A percentile compares a stretch with the other conserved stretches of the same genome.
phyloP scores from a whole-genome alignment of 37 sponge, comb jelly and placozoan species.

The Ianthella basta region DNA sequence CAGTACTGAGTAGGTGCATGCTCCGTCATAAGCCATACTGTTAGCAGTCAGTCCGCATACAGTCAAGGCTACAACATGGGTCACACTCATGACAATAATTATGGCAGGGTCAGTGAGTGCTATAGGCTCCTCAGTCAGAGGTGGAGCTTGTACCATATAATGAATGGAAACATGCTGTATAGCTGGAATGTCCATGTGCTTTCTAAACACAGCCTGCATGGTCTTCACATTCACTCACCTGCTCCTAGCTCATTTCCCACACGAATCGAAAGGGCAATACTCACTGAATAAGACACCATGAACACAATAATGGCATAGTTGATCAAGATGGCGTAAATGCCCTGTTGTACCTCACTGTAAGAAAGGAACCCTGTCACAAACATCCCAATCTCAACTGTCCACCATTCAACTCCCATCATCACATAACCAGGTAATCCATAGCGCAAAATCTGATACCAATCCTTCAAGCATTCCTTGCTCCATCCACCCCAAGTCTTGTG shows the following conservation, averaged over 20 bases:
- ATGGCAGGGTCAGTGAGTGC: no score
- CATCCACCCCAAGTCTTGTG: conserved; percentile 60
- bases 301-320: conserved; percentile 27
- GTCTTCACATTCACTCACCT: not conserved
- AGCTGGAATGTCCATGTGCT: no score
- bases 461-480: conserved; percentile 25
- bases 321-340: conserved; percentile 43
- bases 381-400: conserved; percentile 31
- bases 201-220: no score
- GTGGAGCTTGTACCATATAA: no score
- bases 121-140: no score
- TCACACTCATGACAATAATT: no score
- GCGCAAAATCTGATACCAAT: not conserved
- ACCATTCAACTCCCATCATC: not conserved
- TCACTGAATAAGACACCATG: conserved; percentile 48
- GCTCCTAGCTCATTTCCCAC: conserved; percentile 76
- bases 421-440: not conserved
- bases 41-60: no score
- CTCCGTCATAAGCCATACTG: no score
- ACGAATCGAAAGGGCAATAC: conserved; percentile 44
- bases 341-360: conserved; percentile 41
- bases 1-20: no score
- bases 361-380: conserved; percentile 52
- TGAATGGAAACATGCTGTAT: no score
- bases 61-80: no score